Base-by-base conservation (phyloP, 2,797 vertebrate species). In the Micropoecilia bifurca region DNA sequence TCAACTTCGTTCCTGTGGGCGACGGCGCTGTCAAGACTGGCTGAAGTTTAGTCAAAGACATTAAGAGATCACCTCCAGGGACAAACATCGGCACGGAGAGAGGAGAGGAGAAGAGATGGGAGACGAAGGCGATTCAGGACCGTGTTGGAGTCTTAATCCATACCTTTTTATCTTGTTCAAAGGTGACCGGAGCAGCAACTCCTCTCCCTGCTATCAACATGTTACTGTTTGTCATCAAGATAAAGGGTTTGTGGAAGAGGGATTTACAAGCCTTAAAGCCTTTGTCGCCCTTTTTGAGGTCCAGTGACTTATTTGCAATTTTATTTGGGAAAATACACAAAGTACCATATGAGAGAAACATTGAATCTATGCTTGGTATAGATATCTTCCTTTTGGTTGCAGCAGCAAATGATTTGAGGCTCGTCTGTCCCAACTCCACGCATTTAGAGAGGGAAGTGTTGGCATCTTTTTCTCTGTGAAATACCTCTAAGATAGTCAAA, bases 11-110 rank as follows among this genome's bases (percentile, higher is more conserved):
- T 93, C 88, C 91, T 92, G 88, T 90, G 89, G 91, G 92, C 88
- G 87, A 82, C 87, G 86, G 91, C 91, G 89, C 87, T 88, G 90
- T 91, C 91, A 89, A 89, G 89, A 85, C 87, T 90, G 90, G 91
- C 90, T 95, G 91, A 93, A 94, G 93, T 95, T 94, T 93, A 94
- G 93, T 95, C 93, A 93, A 93, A 93, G 91, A 94, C 93, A 93
- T 93, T 94, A 92, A 91, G 88, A 88, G 87, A 91, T 85, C 87
- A 91, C 92, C 93, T 94, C 81, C 78, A 88, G 94, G 94, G 92
- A 93, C 90, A 90, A 80, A 89, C 83, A 83, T 76, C 80, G 47
- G 82, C 78, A 3, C 59, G 75, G 80, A 57, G 71, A 77, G 71
- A 77, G 59, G 39, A 57, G 71, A 83, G 41, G 30, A 69, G 18